These are phyloP conservation scores for Spea bombifrons DNA, from an alignment of 2,113 vertebrate genomes.

Conservation along the genomic window DNA sequence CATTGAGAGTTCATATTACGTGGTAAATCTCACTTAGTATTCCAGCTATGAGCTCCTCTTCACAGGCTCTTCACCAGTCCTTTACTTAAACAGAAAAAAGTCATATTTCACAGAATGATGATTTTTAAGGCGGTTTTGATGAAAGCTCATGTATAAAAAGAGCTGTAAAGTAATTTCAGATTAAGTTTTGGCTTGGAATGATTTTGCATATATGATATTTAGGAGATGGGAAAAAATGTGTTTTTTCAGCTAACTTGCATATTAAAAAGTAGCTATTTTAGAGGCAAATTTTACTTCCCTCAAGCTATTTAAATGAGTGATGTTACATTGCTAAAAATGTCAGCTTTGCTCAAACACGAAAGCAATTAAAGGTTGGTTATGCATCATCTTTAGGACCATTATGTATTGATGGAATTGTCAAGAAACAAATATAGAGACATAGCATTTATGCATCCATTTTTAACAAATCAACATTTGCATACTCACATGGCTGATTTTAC, in stretches of 20 bases:
- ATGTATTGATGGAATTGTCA: slow-evolving; percentile 32
- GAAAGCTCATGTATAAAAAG: slow-evolving; percentile 41
- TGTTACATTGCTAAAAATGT: slow-evolving; percentile 32
- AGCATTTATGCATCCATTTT: neutral
- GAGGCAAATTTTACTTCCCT: slow-evolving; percentile 42
- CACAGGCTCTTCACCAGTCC: slow-evolving; percentile 32
- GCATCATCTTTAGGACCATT: slow-evolving; percentile 33
- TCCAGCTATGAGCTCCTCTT: slow-evolving; percentile 21
- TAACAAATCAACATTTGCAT: neutral
- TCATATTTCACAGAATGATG: slow-evolving; percentile 49
- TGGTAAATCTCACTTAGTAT: slow-evolving; percentile 46
- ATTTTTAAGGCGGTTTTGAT: slow-evolving; percentile 46
- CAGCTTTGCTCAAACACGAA: slow-evolving; percentile 14
- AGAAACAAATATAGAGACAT: slow-evolving; percentile 10
- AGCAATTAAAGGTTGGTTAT: slow-evolving; percentile 16
- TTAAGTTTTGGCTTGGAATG: slow-evolving; percentile 40
- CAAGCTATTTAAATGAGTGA: slow-evolving; percentile 39
- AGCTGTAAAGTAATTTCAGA: slow-evolving; percentile 47
- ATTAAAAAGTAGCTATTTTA: slow-evolving; percentile 45
- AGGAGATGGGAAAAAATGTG: slow-evolving; percentile 45
- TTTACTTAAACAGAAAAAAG: slow-evolving; percentile 42
- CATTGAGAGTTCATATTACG: slow-evolving; percentile 43
- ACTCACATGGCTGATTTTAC: neutral
- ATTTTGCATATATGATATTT: slow-evolving; percentile 46
- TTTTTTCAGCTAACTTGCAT: slow-evolving; percentile 46